Evolutionary conservation across 2,113 vertebrate genomes (phyloP).

Genomic region (Lucifuga dentata): DNA sequence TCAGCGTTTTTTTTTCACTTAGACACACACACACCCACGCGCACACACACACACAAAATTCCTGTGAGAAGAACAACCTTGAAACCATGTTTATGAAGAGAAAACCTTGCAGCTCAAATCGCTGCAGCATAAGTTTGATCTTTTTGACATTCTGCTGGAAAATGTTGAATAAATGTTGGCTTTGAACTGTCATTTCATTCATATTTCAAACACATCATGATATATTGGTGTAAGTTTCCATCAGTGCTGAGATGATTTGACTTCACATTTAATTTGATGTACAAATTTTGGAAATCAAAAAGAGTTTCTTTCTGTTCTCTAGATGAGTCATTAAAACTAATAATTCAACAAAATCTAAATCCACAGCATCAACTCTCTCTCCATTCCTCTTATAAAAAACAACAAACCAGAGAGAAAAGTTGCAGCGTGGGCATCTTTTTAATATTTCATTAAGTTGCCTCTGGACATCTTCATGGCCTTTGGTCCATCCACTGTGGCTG

Average conservation of each 20-base stretch:
- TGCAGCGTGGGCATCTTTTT: slow-evolving; percentile 8
- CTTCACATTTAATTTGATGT: not conserved
- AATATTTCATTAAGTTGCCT: slow-evolving; percentile 25
- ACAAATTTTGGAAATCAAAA: not conserved
- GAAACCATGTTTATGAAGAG: slow-evolving; percentile 13
- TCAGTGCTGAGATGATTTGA: not conserved
- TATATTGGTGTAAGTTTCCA: no score
- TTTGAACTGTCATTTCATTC: no score
- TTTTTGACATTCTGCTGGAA: not conserved
- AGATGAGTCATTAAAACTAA: not conserved
- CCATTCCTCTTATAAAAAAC: not conserved
- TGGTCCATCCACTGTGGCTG: slow-evolving; percentile 39
- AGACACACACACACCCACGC: not conserved
- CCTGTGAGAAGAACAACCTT: slow-evolving; percentile 18
- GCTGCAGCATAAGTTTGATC: not conserved
- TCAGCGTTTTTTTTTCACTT: not conserved
- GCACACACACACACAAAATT: not conserved
- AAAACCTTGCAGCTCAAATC: not conserved
- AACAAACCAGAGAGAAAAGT: not conserved
- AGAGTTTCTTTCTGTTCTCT: not conserved
- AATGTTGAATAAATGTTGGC: not conserved
- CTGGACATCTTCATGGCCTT: slow-evolving; percentile 48
- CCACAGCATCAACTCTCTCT: not conserved
- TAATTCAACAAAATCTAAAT: not conserved
- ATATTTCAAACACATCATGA: no score